These are phyloP conservation scores for Muscicapa comitata DNA, from an alignment of 2,797 vertebrate species.

Conservation along the genomic window DNA sequence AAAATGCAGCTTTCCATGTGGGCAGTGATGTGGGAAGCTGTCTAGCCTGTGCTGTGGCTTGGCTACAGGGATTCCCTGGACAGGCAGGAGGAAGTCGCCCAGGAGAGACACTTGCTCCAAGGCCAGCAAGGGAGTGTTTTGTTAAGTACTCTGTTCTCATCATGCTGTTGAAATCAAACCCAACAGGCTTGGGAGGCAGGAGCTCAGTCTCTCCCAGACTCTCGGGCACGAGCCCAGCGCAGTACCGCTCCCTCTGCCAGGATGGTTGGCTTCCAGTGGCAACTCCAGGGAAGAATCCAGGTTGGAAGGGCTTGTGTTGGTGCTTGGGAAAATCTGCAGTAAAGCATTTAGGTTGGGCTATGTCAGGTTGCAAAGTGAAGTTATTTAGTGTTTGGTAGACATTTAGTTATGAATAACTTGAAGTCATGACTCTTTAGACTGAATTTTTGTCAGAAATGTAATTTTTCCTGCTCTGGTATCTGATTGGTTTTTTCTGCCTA, in stretches of 20 bases:
- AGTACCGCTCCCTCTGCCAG: neutral
- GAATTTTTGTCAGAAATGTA: neutral
- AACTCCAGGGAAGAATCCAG: neutral
- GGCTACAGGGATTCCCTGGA: neutral
- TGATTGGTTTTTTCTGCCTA: neutral
- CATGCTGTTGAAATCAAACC: neutral
- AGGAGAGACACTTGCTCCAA: neutral
- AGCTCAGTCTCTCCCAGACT: neutral
- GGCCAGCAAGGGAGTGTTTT: neutral
- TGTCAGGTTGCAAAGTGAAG: neutral
- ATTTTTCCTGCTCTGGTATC: neutral
- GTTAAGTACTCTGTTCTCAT: neutral
- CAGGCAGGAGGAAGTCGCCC: neutral
- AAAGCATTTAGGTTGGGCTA: neutral
- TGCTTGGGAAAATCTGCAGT: neutral
- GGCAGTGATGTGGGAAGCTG: neutral
- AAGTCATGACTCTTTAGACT: neutral
- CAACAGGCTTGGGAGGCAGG: rapidly evolving
- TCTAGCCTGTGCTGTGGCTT: neutral
- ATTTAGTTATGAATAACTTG: neutral
- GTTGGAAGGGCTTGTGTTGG: neutral
- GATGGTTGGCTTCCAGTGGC: neutral
- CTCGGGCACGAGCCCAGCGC: rapidly evolving
- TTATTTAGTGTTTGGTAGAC: neutral
- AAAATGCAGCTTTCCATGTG: neutral